A percentile compares a stretch with the other conserved stretches of the same genome.
phyloP scores from a whole-genome alignment of 2,888 invertebrate genomes.

The Oscheius onirici region DNA sequence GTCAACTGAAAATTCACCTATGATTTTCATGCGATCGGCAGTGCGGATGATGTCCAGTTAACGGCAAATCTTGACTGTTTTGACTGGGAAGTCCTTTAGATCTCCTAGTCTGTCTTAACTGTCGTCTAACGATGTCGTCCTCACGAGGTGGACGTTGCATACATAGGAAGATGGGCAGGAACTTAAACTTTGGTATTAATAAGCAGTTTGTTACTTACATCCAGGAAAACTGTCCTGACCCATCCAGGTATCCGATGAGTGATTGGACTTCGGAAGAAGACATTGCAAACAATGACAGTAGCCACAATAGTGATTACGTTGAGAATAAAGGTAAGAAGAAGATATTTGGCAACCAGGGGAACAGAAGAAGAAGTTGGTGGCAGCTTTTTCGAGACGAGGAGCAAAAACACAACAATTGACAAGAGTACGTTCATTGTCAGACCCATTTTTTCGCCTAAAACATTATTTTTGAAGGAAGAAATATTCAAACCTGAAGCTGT shows the following conservation, averaged over 20 bases:
- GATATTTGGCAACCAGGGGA: constrained; percentile 89
- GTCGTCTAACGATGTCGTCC: constrained; percentile 29
- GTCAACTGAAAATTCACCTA: not conserved
- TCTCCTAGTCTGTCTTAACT: constrained; percentile 1
- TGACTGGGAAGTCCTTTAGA: constrained; percentile 4
- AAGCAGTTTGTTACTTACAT: constrained; percentile 74
- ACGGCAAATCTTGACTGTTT: too few species aligned
- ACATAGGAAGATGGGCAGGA: constrained; percentile 87
- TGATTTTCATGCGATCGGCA: too few species aligned
- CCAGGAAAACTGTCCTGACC: constrained; percentile 93
- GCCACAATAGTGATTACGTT: constrained; percentile 98
- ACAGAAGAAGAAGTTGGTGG: constrained; percentile 97
- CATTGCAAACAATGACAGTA: constrained; percentile 98
- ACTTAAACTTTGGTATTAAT: constrained; percentile 71
- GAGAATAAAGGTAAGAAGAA: constrained; percentile 99
- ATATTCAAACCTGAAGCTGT: constrained; percentile 90
- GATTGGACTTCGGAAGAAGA: constrained; percentile 96
- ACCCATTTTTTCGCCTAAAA: constrained; percentile 75
- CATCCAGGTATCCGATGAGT: constrained; percentile 97
- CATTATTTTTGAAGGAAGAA: not conserved
- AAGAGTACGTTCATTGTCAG: constrained; percentile 91
- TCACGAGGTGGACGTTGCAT: constrained; percentile 85
- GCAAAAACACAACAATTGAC: constrained; percentile 97
- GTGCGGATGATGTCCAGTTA: too few species aligned
- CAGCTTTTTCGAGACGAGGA: constrained; percentile 97